These are phyloP conservation scores for Isaurus tuberculatus DNA, from an alignment of 92 coral and sea anemone species.

Conservation along the genomic window DNA sequence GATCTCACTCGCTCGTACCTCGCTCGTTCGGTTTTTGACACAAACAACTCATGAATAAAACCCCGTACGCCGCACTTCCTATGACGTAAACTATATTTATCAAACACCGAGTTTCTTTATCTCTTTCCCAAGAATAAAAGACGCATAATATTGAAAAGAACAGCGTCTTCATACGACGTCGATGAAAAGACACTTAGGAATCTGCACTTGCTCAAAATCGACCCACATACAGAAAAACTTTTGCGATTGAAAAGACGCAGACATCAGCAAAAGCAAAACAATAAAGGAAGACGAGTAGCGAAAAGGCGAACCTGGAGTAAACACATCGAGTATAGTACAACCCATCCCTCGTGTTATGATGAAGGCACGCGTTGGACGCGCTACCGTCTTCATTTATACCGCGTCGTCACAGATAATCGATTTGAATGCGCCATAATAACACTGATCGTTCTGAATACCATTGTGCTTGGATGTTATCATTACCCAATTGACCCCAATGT, in stretches of 20 bases:
- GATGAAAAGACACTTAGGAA: slow-evolving; percentile 13
- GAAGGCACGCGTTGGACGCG: not conserved
- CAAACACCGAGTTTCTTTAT: not conserved
- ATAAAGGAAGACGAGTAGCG: slow-evolving; percentile 28
- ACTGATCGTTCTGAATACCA: slow-evolving; percentile 48
- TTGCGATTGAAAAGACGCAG: slow-evolving; percentile 33
- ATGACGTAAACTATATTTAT: no score
- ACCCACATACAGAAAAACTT: slow-evolving; percentile 40
- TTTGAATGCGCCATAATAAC: slow-evolving; percentile 49
- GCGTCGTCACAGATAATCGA: slow-evolving; percentile 42
- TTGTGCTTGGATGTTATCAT: slow-evolving; percentile 52
- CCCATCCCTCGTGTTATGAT: not conserved
- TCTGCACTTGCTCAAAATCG: slow-evolving; percentile 30
- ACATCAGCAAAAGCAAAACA: slow-evolving; percentile 20
- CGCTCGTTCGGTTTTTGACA: no score
- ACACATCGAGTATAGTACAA: not conserved
- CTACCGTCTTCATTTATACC: not conserved
- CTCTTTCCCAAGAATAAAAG: not conserved
- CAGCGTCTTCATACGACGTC: slow-evolving; percentile 12
- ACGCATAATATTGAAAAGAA: slow-evolving; percentile 14
- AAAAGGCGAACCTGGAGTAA: not conserved
- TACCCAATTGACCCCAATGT: slow-evolving; percentile 30
- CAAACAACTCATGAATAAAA: no score
- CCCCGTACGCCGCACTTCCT: no score
- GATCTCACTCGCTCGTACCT: no score